phyloP scores from a whole-genome alignment of 2,888 invertebrate species.

The Boloria selene region DNA sequence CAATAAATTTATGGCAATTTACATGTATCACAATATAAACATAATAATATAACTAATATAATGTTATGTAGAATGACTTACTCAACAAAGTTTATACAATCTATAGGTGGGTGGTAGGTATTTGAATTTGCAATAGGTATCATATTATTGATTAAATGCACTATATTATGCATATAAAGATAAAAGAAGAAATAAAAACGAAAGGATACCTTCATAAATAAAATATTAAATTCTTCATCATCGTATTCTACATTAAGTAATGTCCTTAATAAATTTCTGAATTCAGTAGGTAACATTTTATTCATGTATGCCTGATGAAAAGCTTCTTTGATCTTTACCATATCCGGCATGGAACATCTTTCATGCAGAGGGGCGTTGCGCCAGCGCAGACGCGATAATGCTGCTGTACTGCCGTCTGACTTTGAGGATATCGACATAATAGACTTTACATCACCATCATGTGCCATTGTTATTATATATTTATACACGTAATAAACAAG shows the following conservation, averaged over 20 bases:
- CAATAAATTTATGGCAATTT: background rate
- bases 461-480: conserved; percentile 51
- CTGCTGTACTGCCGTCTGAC: conserved; percentile 62
- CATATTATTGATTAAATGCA: too few species aligned
- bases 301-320: conserved; percentile 70
- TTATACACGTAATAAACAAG: background rate
- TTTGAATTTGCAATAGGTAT: too few species aligned
- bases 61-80: too few species aligned
- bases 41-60: too few species aligned
- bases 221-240: conserved; percentile 82
- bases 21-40: too few species aligned
- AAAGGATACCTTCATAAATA: conserved; percentile 82
- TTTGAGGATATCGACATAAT: conserved; percentile 59
- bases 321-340: conserved; percentile 70
- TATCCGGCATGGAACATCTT: conserved; percentile 51
- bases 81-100: too few species aligned
- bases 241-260: conserved; percentile 76
- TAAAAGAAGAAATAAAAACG: background rate
- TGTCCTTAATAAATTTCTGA: conserved; percentile 65
- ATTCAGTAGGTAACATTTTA: conserved; percentile 65
- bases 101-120: too few species aligned
- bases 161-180: too few species aligned
- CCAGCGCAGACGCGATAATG: conserved; percentile 49
- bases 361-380: conserved; percentile 53
- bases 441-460: conserved; percentile 62